A percentile compares a stretch with the other conserved stretches of the same genome.
These are phyloP conservation scores for Grammomys dolichurus DNA, from an alignment of 2,113 vertebrate genomes.

Conservation along the genomic window DNA sequence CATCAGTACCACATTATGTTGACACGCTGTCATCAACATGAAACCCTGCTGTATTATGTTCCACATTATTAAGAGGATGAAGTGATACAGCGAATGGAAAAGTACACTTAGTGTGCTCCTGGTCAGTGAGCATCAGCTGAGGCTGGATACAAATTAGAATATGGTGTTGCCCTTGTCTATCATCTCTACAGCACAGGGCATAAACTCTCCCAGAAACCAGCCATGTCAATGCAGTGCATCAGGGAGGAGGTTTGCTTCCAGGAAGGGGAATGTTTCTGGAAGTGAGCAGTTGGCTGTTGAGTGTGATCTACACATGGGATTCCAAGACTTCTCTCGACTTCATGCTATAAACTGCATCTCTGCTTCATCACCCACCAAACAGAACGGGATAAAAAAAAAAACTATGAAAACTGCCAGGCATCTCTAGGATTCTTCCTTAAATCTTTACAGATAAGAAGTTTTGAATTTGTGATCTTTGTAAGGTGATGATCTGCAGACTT, in stretches of 20 bases:
- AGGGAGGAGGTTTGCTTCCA: background rate
- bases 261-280: slow-evolving; percentile 12
- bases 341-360: background rate
- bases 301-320: background rate
- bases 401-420: background rate
- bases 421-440: slow-evolving; percentile 26
- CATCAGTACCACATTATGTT: background rate
- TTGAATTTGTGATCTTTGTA: background rate
- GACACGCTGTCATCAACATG: background rate
- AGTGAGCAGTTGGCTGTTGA: background rate
- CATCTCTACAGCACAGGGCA: background rate
- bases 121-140: background rate
- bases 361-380: slow-evolving; percentile 19
- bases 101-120: background rate
- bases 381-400: background rate
- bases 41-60: background rate
- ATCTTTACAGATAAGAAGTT: slow-evolving; percentile 44
- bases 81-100: background rate
- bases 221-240: background rate
- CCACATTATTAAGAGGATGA: background rate
- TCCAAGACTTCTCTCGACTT: background rate
- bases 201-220: background rate
- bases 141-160: background rate
- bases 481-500: background rate
- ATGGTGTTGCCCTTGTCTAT: slow-evolving; percentile 7